Evolutionary conservation across 1,140 invertebrate genomes (phyloP).

Genomic region (Nixonia krombeini): DNA sequence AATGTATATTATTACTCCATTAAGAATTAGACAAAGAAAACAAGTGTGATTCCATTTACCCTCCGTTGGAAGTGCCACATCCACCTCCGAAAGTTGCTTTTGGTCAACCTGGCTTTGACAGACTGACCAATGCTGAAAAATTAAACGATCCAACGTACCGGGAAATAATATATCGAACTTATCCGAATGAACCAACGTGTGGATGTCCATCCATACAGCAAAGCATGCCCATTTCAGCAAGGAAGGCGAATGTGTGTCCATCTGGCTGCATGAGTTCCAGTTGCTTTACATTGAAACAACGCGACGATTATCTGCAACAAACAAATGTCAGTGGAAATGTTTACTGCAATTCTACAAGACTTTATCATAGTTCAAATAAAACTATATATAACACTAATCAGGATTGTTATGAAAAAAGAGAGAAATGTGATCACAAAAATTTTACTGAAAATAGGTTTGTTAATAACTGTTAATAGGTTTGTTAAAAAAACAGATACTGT

Average conservation of each 20-base stretch:
- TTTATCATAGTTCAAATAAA: too few relatives aligned
- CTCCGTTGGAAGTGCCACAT: conserved; percentile 16
- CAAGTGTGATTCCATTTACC: too few relatives aligned
- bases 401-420: too few relatives aligned
- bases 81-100: conserved; percentile 41
- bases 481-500: too few relatives aligned
- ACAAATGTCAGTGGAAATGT: not conserved
- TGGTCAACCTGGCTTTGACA: conserved; percentile 45
- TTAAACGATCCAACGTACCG: conserved; percentile 55
- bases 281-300: conserved; percentile 15
- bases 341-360: too few relatives aligned
- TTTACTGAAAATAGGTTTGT: too few relatives aligned
- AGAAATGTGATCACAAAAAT: too few relatives aligned
- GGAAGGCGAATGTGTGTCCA: conserved; percentile 16
- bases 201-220: conserved; percentile 20
- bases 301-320: not conserved
- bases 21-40: not conserved
- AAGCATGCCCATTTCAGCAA: not conserved
- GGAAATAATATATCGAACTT: conserved; percentile 48
- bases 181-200: conserved; percentile 56
- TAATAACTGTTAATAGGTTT: too few relatives aligned
- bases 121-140: conserved; percentile 57
- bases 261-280: too few relatives aligned
- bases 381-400: too few relatives aligned
- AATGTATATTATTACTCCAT: not conserved